Evolutionary conservation across 2,113 vertebrate species (phyloP), one percentile per base, ranked within the genome.

Genomic region (Etia nguti): DNA sequence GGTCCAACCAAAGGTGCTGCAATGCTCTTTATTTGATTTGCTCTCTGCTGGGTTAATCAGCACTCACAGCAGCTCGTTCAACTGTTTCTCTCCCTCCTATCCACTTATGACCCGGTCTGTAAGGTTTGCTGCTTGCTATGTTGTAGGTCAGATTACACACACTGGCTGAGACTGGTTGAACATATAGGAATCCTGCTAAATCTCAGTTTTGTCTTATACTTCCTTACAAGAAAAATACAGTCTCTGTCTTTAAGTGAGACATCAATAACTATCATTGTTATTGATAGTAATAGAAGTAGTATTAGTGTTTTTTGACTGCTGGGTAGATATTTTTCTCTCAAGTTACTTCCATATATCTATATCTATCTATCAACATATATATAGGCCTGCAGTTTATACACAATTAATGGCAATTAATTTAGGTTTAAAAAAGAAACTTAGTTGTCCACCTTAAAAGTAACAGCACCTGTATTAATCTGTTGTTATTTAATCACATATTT

Each of bases 21-120:
- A 48, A 3, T 48, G 1, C 8, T 81, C 56, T 57, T 83, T 29
- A 90, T 86, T 84, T 55, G 24, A 84, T 89, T 90, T 54, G 41
- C 16, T 83, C 6, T 1, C 62, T 57, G 11, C 18, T 54, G 59
- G 54, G 88, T 82, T 83, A 88, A 92, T 68, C 79, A 43, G 62
- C 13, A 15, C 77, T 52, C 57, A 13, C 0, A 12, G 24, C 34
- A 7, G 80, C n/a, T 29, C 11, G 5, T 79, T 60, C 7, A 31
- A 18, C 55, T 22, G 36, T 52, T 80, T 15, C 5, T 68, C 50
- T 18, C 7, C n/a, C 11, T 16, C 18, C 34, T 8, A 10, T 11
- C 12, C 36, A 16, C 24, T 6, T 36, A 55, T 12, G 24, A 55
- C 20, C 2, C 0, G 3, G 29, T 2, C 65, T 80, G 16, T 13